phyloP scores from a whole-genome alignment of 1,140 invertebrate genomes.

The Protaetia brevitarsis region DNA sequence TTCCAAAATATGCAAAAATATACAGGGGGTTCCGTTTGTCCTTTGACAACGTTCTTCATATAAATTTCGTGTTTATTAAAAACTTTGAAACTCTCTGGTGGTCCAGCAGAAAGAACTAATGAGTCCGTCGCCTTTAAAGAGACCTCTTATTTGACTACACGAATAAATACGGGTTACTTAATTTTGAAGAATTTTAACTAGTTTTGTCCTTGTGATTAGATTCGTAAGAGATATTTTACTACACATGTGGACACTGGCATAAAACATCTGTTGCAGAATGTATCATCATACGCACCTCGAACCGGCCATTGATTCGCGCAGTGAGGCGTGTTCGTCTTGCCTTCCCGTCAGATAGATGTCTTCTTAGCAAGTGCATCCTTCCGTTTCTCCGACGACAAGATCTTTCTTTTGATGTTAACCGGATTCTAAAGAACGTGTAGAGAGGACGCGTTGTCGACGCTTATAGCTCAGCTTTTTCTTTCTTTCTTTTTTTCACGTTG shows the following conservation, averaged over 20 bases:
- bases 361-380: conserved; percentile 19
- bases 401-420: conserved; percentile 17
- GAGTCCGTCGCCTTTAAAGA: not conserved
- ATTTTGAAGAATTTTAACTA: not conserved
- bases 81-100: not conserved
- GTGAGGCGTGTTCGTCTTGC: conserved; percentile 12
- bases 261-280: conserved; percentile 21
- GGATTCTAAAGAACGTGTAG: conserved; percentile 13
- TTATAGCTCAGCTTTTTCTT: not conserved
- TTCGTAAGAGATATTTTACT: too few relatives aligned
- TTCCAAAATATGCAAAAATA: too few relatives aligned
- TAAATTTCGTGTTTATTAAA: not conserved
- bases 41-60: not conserved
- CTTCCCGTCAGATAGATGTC: not conserved
- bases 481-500: not conserved
- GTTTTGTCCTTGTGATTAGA: not conserved
- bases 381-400: not conserved
- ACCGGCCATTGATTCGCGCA: conserved; percentile 20
- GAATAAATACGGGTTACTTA: not conserved
- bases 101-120: not conserved
- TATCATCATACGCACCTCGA: not conserved
- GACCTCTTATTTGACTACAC: not conserved
- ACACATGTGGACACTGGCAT: too few relatives aligned
- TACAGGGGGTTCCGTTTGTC: not conserved
- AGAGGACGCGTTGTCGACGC: not conserved